Evolutionary conservation across 2,888 invertebrate genomes (phyloP).

Genomic region (Tholera decimalis): DNA sequence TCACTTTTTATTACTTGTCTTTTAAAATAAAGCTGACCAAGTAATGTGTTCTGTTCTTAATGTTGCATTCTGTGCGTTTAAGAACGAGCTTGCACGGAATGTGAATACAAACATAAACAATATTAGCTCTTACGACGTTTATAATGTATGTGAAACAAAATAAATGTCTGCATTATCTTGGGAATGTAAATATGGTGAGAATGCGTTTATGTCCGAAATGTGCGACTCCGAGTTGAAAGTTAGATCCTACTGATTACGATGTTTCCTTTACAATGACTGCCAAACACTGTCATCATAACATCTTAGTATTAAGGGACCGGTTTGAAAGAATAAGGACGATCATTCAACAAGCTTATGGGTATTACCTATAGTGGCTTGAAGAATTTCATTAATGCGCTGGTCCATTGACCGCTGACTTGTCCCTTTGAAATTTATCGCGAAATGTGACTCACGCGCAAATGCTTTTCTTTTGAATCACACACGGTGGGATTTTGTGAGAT

Average conservation of each 20-base stretch:
- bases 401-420: constrained; percentile 71
- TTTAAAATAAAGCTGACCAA: constrained; percentile 2
- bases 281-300: constrained; percentile 8
- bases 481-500: constrained; percentile 50
- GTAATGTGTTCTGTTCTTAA: not conserved
- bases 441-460: constrained; percentile 81
- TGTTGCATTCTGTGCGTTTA: not conserved
- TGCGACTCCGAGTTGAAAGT: constrained; percentile 37
- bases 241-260: constrained; percentile 8
- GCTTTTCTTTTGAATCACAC: constrained; percentile 82
- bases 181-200: constrained; percentile 57
- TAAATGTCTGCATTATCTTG: constrained; percentile 51
- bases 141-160: constrained; percentile 49
- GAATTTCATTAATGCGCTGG: constrained; percentile 63
- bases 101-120: constrained; percentile 32
- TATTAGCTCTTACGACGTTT: constrained; percentile 22
- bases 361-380: constrained; percentile 23
- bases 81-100: constrained; percentile 23
- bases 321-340: constrained; percentile 31
- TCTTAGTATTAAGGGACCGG: constrained; percentile 24
- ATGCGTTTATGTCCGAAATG: constrained; percentile 55
- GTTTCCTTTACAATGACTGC: constrained; percentile 36
- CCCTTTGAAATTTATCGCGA: constrained; percentile 76
- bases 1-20: not conserved
- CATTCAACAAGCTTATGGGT: constrained; percentile 28